A percentile compares a stretch with the other conserved stretches of the same genome.
These are phyloP conservation scores for Vicugna pacos DNA, from an alignment of 2,113 vertebrate genomes.

Conservation along the genomic window DNA sequence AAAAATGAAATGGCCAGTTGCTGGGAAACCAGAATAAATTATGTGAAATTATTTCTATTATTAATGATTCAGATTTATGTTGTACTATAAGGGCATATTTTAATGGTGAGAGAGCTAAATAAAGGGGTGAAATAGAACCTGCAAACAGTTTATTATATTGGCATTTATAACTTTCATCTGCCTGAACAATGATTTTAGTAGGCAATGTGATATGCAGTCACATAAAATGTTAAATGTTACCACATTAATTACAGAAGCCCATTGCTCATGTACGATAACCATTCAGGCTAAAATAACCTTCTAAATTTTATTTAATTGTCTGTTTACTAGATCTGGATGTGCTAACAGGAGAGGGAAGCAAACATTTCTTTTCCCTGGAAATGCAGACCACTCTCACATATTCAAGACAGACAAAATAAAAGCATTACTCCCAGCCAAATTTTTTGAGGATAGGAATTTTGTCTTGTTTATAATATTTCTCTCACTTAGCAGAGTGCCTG, in stretches of 20 bases:
- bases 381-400: background rate
- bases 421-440: background rate
- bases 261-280: background rate
- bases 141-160: background rate
- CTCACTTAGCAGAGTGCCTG: background rate
- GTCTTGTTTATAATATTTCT: background rate
- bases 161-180: slow-evolving; percentile 31
- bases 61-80: slow-evolving; percentile 10
- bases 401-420: background rate
- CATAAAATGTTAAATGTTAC: background rate
- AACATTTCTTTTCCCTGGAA: background rate
- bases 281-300: background rate
- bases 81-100: background rate
- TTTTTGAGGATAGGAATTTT: background rate
- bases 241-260: background rate
- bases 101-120: background rate
- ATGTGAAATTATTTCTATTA: slow-evolving; percentile 12
- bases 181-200: background rate
- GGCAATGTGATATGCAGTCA: background rate
- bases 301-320: background rate
- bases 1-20: background rate
- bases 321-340: slow-evolving; percentile 6
- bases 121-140: background rate
- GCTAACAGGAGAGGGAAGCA: background rate
- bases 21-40: slow-evolving; percentile 21